A percentile compares a stretch with the other conserved stretches of the same genome.
Evolutionary conservation across 2,797 vertebrate genomes (phyloP).

Genomic region (Alcedo atthis): DNA sequence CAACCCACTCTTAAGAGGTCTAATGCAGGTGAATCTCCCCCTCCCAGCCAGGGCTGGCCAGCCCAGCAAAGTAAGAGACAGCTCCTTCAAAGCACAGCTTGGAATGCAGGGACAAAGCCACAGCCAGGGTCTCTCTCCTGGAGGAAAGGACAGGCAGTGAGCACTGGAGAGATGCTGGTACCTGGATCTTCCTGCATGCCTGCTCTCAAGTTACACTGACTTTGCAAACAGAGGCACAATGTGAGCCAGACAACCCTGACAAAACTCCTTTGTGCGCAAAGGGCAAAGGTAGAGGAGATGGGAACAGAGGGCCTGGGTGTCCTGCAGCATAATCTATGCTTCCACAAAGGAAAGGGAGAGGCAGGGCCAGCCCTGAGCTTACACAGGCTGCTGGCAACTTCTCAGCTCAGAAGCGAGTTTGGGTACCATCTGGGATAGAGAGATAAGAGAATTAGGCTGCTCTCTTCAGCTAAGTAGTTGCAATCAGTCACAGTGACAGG

Average conservation of each 20-base stretch:
- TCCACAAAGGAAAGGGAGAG: constrained; percentile 37
- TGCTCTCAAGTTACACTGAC: constrained; percentile 41
- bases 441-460: constrained; percentile 66
- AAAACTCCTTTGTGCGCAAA: constrained; percentile 57
- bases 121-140: not conserved
- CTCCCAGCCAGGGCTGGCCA: not conserved
- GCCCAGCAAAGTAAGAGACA: not conserved
- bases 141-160: not conserved
- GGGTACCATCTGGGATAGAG: constrained; percentile 38
- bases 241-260: constrained; percentile 57
- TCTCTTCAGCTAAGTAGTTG: constrained; percentile 61
- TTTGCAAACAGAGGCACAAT: constrained; percentile 54
- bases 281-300: constrained; percentile 64
- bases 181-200: not conserved
- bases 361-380: not conserved
- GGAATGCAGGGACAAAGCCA: not conserved
- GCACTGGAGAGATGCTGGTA: not conserved
- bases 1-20: not conserved
- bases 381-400: constrained; percentile 33
- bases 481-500: constrained; percentile 54
- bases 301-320: not conserved
- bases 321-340: constrained; percentile 46
- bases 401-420: constrained; percentile 12
- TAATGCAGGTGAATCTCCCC: not conserved
- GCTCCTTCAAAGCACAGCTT: not conserved